Base-by-base conservation (phyloP, 1,140 invertebrate species). In the Drosophila lacertosa region DNA sequence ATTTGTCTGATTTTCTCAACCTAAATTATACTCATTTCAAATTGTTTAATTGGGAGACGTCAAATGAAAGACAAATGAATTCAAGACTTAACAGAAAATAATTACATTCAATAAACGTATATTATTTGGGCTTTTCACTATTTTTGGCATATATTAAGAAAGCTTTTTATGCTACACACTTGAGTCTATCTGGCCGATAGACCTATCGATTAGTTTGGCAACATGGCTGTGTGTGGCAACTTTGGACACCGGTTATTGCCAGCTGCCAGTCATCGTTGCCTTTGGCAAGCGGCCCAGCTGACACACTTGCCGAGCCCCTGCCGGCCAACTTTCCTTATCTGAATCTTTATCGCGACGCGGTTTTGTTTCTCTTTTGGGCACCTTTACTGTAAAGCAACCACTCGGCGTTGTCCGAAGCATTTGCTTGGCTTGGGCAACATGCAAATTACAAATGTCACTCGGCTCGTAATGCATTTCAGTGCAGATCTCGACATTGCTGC, bases 251-350 rank as follows among this genome's bases (percentile, higher is more conserved):
- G 6, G 9, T 18, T 57, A 20, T 26, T 53, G 45, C 60, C 65
- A 67, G 48, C 71, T 73, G 65, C 51, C 53, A 51, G 45, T 60
- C 80, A 67, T 62, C 54, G 47, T 58, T 77, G 80, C 65, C 76
- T 81, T 86, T 86, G 82, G 82, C 81, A 86, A 74, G 53, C 50
- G 55, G 65, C 73, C 59, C 59, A 70, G n/a, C 70, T 81, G 82
- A 65, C 77, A 77, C 68, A 53, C 57, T 86, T 50, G 74, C 60
- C 64, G 50, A 16, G 62, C 62, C 53, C 47, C 20, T 18, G 11
- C 35, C n/a, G 13, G 16, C 26, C 24, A 58, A 24, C 55, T 45
- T 53, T 53, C 22, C 54, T 42, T 26, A 37, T 54, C 48, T 37
- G 47, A 18, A 35, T 33, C 9, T 53, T 10, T 22, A 33, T 37